Evolutionary conservation across 2,113 vertebrate species (phyloP).

Genomic region (Colossoma macropomum): DNA sequence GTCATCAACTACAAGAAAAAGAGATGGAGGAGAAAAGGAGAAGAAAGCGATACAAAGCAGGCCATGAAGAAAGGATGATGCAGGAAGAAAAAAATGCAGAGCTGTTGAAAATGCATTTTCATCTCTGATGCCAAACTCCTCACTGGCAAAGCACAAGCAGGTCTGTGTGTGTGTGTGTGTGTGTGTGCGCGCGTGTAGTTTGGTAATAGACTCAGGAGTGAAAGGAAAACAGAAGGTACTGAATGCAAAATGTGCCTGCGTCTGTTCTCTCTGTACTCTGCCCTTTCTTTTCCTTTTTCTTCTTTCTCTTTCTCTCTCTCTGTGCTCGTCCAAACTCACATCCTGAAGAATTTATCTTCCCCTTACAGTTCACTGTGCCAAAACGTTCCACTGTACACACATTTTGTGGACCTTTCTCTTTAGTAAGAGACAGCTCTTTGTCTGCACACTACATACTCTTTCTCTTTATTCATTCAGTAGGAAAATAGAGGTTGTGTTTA

Average conservation of each 20-base stretch:
- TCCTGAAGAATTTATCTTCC: slow-evolving; percentile 24
- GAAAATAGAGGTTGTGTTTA: too few species aligned
- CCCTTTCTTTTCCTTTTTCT: not conserved
- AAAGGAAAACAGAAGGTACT: not conserved
- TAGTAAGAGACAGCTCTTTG: not conserved
- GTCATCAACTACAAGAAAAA: not conserved
- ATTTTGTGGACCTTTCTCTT: not conserved
- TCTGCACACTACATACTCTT: not conserved
- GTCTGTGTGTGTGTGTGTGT: slow-evolving; percentile 1
- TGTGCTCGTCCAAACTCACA: not conserved
- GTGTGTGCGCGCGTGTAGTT: not conserved
- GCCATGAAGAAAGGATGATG: slow-evolving; percentile 7
- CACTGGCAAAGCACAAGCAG: slow-evolving; percentile 8
- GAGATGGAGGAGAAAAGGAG: not conserved
- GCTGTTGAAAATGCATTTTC: slow-evolving; percentile 31
- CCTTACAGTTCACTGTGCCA: slow-evolving; percentile 11
- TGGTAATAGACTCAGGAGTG: not conserved
- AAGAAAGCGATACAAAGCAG: not conserved
- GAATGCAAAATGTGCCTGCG: not conserved
- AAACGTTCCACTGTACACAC: slow-evolving; percentile 7
- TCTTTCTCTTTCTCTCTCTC: not conserved
- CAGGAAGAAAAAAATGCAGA: slow-evolving; percentile 17
- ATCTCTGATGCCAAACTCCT: not conserved
- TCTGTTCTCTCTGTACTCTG: not conserved
- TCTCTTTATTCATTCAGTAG: not conserved